Evolutionary conservation across 30 jellyfish, hydroid and myxozoan species (phyloP).

Genomic region (Clytia hemisphaerica): DNA sequence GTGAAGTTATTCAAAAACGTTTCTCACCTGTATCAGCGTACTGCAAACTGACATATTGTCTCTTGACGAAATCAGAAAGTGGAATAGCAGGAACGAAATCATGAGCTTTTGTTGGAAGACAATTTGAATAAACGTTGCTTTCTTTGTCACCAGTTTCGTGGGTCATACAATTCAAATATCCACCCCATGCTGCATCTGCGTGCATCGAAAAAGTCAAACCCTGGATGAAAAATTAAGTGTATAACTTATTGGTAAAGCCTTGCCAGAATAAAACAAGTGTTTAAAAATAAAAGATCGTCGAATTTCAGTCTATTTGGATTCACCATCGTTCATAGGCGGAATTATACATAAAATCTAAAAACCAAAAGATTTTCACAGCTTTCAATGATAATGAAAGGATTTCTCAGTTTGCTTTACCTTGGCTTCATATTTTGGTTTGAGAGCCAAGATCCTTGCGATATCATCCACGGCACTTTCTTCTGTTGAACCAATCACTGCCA

Average conservation of each 20-base stretch:
- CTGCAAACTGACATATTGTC: conserved; percentile 30
- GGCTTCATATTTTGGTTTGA: conserved; percentile 28
- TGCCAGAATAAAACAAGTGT: too few relatives aligned
- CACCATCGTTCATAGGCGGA: too few relatives aligned
- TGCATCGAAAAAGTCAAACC: conserved; percentile 54
- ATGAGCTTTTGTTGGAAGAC: neutral
- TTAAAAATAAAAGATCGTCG: too few relatives aligned
- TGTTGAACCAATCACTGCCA: conserved; percentile 57
- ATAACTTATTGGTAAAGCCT: too few relatives aligned
- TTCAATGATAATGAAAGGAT: too few relatives aligned
- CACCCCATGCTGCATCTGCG: conserved; percentile 79
- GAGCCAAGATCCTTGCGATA: conserved; percentile 8
- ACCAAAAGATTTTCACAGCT: too few relatives aligned
- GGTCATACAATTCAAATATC: conserved; percentile 41
- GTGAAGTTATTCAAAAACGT: too few relatives aligned
- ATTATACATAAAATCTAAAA: too few relatives aligned
- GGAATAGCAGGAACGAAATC: conserved; percentile 39
- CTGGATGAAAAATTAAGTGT: too few relatives aligned
- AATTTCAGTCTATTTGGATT: too few relatives aligned
- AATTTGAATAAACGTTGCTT: too few relatives aligned
- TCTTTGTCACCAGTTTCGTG: conserved; percentile 20
- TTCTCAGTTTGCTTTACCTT: conserved; percentile 21
- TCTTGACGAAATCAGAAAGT: conserved; percentile 22
- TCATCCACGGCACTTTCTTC: conserved; percentile 76
- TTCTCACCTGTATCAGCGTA: conserved; percentile 44